Base-by-base conservation (phyloP, 92 coral and sea anemone species). In the Phenganax subtilis region DNA sequence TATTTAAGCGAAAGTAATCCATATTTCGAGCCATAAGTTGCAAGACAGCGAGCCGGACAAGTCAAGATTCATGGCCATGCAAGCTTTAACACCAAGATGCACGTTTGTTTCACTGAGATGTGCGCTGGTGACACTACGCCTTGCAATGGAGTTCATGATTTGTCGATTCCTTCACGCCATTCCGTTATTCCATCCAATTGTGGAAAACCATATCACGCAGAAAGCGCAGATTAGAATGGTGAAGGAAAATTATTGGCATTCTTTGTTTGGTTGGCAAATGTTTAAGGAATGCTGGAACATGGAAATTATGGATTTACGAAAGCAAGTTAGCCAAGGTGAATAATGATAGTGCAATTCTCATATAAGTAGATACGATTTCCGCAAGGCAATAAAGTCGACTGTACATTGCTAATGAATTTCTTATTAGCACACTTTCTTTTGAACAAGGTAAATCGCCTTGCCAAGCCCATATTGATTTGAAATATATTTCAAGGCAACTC, bases 201-300 rank as follows among this genome's bases (percentile, higher is more conserved):
- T 79, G 44, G 83, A 79, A 56, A 37, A 54, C n/a, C 20, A 63
- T 37, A 79, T 79, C 83, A 20, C 72, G 59, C 60, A 27, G 31
- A 79, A 79, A 64, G 72, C 83, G 4, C 67, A 20, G 17, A 16
- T 79, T 55, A 72, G 66, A 17, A 75, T 82, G 76, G 51, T 82
- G 25, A 86, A 81, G 47, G 91, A 90, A 14, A 76, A 76, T 67
- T 91, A 91, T 90, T 89, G 92, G 93, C 79, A 83, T 71, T 85
- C 88, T 25, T 85, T 91, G 17, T 91, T 91, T 80, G 89, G 89
- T 14, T 91, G 93, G 93, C 55, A 84, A 57, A 89, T 90, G 93
- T 85, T 89, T 30, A 87, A 84, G 28, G 70, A 89, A 0, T 86
- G 87, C 47, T 89, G 86, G 78, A 81, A 82, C 27, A 27, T 83